Conservation (phyloP, 2,113 vertebrate genomes). For the Nerophis lumbriciformis region DNA sequence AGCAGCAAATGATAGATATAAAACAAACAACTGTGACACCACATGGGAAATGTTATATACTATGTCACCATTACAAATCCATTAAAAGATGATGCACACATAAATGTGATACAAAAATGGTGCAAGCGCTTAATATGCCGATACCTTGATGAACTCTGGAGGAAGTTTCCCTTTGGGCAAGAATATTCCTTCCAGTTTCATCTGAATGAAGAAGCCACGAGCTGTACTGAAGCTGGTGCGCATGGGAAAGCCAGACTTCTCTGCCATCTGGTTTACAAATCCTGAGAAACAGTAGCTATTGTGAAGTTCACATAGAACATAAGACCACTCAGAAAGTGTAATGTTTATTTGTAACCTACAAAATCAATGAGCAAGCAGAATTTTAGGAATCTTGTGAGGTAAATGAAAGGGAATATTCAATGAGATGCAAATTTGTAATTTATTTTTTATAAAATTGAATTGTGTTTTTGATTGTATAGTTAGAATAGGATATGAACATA, state of each 20-base stretch:
- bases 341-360: too few relatives aligned
- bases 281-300: slow-evolving; percentile 61
- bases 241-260: slow-evolving; percentile 83
- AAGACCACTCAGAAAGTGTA: not conserved
- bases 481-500: too few relatives aligned
- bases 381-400: not conserved
- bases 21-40: not conserved
- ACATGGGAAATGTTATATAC: not conserved
- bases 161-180: slow-evolving; percentile 79
- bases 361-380: too few relatives aligned
- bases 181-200: slow-evolving; percentile 76
- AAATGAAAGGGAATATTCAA: not conserved
- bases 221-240: slow-evolving; percentile 89
- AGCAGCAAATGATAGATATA: not conserved
- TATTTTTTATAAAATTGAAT: too few relatives aligned
- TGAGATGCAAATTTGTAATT: too few relatives aligned
- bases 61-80: not conserved
- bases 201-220: slow-evolving; percentile 93
- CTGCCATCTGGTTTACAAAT: slow-evolving; percentile 82
- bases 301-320: not conserved
- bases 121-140: not conserved
- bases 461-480: too few relatives aligned
- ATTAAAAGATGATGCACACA: not conserved
- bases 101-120: not conserved
- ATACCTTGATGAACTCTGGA: slow-evolving; percentile 91